These are phyloP conservation scores for Acropternis orthonyx DNA, from an alignment of 2,797 vertebrate genomes.

Conservation along the genomic window DNA sequence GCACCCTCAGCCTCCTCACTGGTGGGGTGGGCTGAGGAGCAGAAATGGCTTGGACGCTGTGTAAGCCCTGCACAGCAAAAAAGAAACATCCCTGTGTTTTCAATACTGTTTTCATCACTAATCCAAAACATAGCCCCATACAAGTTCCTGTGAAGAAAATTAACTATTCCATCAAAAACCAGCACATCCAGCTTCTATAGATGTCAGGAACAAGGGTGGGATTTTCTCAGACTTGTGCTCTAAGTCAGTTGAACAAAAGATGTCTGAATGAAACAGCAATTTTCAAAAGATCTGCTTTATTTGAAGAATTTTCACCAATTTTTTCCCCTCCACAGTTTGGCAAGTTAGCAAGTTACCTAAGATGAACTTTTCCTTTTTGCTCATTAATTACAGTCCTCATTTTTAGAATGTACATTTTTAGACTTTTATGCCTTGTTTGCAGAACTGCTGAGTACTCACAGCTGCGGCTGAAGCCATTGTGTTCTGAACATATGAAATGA, in stretches of 20 bases:
- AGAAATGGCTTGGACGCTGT: background rate
- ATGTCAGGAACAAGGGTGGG: background rate
- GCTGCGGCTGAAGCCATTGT: background rate
- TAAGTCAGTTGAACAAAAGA: background rate
- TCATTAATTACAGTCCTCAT: background rate
- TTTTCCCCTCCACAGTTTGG: background rate
- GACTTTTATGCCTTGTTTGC: background rate
- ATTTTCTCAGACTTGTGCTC: background rate
- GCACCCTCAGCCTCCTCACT: background rate
- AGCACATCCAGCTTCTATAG: background rate
- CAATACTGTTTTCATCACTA: background rate
- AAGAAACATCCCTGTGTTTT: background rate
- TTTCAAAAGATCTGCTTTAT: background rate
- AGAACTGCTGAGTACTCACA: constrained; percentile 10
- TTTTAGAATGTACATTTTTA: constrained; percentile 11
- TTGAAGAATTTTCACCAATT: background rate
- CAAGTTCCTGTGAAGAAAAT: background rate
- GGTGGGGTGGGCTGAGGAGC: background rate
- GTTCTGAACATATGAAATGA: background rate
- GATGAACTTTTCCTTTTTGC: background rate
- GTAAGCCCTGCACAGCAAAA: background rate
- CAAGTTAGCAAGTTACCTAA: constrained; percentile 12
- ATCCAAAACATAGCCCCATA: background rate
- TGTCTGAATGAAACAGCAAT: background rate
- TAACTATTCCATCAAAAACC: background rate